Evolutionary conservation across 2,888 invertebrate species (phyloP).

Genomic region (Hypselothyrea guttata): DNA sequence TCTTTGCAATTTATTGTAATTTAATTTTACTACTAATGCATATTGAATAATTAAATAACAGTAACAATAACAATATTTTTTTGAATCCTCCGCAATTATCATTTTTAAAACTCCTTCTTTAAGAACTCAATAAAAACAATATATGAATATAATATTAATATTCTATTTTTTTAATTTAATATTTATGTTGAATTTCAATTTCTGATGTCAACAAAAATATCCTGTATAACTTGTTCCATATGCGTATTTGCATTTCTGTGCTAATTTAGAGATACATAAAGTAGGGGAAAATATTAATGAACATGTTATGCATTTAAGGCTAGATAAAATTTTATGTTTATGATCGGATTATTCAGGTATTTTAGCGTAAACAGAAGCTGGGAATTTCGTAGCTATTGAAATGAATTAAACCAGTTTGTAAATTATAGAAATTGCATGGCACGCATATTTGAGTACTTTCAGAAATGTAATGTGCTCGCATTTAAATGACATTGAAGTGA

Average conservation of each 20-base stretch:
- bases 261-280: slow-evolving; percentile 23
- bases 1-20: no score
- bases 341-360: slow-evolving; percentile 11
- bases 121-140: no score
- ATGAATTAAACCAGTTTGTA: neutral
- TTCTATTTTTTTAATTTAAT: no score
- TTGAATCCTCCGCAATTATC: no score
- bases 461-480: neutral
- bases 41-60: no score
- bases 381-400: neutral
- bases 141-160: no score
- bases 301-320: slow-evolving; percentile 29
- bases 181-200: no score
- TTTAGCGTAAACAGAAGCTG: slow-evolving; percentile 2
- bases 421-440: neutral
- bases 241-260: slow-evolving; percentile 22
- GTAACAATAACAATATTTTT: no score
- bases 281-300: slow-evolving; percentile 12
- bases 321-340: slow-evolving; percentile 24
- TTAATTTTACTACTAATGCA: no score
- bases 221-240: slow-evolving; percentile 14
- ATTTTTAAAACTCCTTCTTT: no score
- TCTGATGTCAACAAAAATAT: slow-evolving; percentile 2
- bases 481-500: slow-evolving; percentile 69
- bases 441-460: no score